A percentile compares a stretch with the other conserved stretches of the same genome.
phyloP scores from a whole-genome alignment of 2,113 vertebrate genomes.

The Dicrurus megarhynchus region DNA sequence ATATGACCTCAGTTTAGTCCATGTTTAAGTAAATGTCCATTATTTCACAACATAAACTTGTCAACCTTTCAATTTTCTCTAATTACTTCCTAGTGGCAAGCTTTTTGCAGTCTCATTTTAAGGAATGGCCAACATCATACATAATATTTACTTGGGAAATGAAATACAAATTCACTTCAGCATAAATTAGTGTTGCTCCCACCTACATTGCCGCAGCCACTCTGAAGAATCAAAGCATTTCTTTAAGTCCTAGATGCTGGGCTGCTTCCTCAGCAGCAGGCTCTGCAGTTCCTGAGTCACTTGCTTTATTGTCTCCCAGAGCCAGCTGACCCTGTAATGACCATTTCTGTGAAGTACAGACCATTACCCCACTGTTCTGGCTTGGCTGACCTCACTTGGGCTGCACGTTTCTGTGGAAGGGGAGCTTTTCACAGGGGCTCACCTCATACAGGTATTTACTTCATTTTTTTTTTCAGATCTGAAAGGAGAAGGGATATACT shows the following conservation, averaged over 20 bases:
- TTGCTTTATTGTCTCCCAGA: not conserved
- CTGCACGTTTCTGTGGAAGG: not conserved
- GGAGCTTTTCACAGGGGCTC: rapidly evolving
- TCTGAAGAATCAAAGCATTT: not conserved
- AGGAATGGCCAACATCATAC: not conserved
- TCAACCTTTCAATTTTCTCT: not conserved
- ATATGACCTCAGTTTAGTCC: not conserved
- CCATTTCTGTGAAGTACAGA: not conserved
- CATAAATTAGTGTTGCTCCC: not conserved
- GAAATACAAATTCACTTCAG: not conserved
- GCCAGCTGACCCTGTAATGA: not conserved
- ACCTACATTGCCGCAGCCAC: not conserved
- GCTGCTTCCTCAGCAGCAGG: not conserved
- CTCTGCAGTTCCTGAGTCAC: not conserved
- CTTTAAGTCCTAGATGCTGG: not conserved
- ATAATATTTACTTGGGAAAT: not conserved
- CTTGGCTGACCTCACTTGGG: not conserved
- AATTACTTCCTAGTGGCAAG: not conserved
- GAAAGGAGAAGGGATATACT: not conserved
- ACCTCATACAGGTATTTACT: rapidly evolving
- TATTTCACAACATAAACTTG: not conserved
- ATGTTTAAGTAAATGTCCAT: not conserved
- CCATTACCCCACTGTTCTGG: not conserved
- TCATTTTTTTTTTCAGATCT: not conserved
- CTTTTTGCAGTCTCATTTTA: not conserved